Percentiles rank a stretch among this genome's conserved stretches.
Conservation (phyloP, 2,113 vertebrate genomes). For the Amia ocellicauda region DNA sequence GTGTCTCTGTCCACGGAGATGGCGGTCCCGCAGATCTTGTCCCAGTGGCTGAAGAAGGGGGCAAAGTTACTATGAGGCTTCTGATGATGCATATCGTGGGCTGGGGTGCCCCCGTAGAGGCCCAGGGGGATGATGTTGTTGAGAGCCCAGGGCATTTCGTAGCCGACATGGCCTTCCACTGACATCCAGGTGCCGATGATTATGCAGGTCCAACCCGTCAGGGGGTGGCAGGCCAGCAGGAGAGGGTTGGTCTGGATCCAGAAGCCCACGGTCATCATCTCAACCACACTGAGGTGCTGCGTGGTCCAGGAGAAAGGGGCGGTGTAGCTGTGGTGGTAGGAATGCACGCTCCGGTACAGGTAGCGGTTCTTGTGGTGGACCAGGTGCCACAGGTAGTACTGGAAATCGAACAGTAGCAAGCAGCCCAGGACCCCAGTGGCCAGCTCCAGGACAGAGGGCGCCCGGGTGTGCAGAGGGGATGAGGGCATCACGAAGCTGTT, state of each 20-base stretch:
- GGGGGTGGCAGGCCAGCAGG: slow-evolving; percentile 50
- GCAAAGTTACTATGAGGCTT: slow-evolving; percentile 57
- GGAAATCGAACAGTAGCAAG: slow-evolving; percentile 63
- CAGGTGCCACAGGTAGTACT: slow-evolving; percentile 62
- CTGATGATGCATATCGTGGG: slow-evolving; percentile 67
- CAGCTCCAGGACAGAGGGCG: slow-evolving; percentile 48
- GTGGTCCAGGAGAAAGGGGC: slow-evolving; percentile 59
- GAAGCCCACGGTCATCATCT: slow-evolving; percentile 58
- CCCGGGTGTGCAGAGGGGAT: slow-evolving; percentile 39
- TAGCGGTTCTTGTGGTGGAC: slow-evolving; percentile 56
- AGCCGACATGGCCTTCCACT: slow-evolving; percentile 65
- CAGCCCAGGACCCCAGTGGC: slow-evolving; percentile 43
- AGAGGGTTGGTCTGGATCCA: slow-evolving; percentile 59
- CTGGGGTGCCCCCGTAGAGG: slow-evolving; percentile 54
- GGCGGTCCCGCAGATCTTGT: slow-evolving; percentile 53
- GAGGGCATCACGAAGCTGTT: slow-evolving; percentile 38
- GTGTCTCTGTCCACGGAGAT: slow-evolving; percentile 17
- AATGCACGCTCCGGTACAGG: slow-evolving; percentile 56
- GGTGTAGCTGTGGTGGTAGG: slow-evolving; percentile 55
- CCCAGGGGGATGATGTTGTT: slow-evolving; percentile 55
- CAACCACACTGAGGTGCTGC: slow-evolving; percentile 55
- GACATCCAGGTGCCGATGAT: slow-evolving; percentile 61
- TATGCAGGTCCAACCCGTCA: slow-evolving; percentile 50
- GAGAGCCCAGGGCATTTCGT: slow-evolving; percentile 57
- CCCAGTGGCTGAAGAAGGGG: slow-evolving; percentile 68